Percentiles rank a stretch among this genome's conserved stretches.
These are phyloP conservation scores for Mesocentrotus franciscanus DNA, from an alignment of 53 echinoderm and acorn worm genomes.

Conservation along the genomic window DNA sequence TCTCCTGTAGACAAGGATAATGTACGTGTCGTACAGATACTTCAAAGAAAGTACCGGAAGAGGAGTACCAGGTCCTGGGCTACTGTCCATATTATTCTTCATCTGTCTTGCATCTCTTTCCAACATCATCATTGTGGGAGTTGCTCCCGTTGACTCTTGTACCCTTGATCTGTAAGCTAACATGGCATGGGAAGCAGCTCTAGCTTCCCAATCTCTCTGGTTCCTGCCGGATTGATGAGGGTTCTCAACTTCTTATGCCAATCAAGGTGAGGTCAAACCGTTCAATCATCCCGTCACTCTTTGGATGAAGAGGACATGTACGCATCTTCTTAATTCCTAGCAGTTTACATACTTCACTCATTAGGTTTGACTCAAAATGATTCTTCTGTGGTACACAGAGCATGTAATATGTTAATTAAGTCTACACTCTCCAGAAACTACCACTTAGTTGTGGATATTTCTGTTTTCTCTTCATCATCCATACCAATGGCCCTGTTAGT, in stretches of 20 bases:
- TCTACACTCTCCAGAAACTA: no score
- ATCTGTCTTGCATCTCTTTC: conserved; percentile 51
- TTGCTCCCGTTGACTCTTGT: conserved; percentile 66
- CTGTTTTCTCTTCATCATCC: no score
- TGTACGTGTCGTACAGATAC: no score
- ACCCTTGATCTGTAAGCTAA: conserved; percentile 67
- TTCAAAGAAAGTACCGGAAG: no score
- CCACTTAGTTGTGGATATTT: no score
- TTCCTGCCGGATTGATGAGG: conserved; percentile 8
- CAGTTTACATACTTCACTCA: conserved; percentile 9
- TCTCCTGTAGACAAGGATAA: no score
- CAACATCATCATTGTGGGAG: conserved; percentile 67
- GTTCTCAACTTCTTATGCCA: background rate
- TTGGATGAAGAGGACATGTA: conserved; percentile 26
- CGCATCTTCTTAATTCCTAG: conserved; percentile 43
- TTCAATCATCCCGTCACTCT: conserved; percentile 12
- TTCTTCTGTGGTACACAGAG: no score
- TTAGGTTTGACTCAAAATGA: background rate
- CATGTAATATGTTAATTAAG: no score
- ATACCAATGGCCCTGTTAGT: no score
- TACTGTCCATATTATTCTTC: background rate
- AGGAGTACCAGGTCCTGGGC: no score
- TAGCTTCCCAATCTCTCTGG: conserved; percentile 39
- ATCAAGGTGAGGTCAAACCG: conserved; percentile 6
- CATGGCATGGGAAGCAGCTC: conserved; percentile 56